A percentile compares a stretch with the other conserved stretches of the same genome.
phyloP scores from a whole-genome alignment of 2,888 invertebrate genomes.

The Amblyjoppa fuscipennis region DNA sequence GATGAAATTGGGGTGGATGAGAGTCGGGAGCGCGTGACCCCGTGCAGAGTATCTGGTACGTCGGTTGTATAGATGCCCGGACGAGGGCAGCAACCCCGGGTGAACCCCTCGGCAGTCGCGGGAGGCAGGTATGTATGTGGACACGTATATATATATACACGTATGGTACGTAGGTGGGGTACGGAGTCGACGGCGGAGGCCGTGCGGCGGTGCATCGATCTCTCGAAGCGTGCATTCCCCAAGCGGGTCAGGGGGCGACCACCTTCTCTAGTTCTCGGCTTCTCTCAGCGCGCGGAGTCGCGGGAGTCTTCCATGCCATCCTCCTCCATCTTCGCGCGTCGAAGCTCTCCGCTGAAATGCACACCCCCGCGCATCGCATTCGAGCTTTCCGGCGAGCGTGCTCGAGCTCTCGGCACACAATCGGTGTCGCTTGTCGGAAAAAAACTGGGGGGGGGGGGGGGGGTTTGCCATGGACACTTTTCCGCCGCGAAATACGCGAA shows the following conservation, averaged over 20 bases:
- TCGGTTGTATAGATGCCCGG: slow-evolving; percentile 77
- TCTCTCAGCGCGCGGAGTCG: slow-evolving; percentile 64
- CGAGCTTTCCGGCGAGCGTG: slow-evolving; percentile 5
- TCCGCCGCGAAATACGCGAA: slow-evolving; percentile 19
- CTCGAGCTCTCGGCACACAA: slow-evolving; percentile 22
- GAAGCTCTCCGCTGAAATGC: slow-evolving; percentile 16
- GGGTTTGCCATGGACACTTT: slow-evolving; percentile 54
- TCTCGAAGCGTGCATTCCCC: slow-evolving; percentile 77
- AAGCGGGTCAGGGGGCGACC: slow-evolving; percentile 82
- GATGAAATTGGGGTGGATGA: slow-evolving; percentile 23
- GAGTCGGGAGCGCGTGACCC: slow-evolving; percentile 30
- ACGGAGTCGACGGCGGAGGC: slow-evolving; percentile 64
- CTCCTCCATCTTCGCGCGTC: slow-evolving; percentile 65
- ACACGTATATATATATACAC: slow-evolving; percentile 17
- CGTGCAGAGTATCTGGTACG: slow-evolving; percentile 30
- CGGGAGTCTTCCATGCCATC: slow-evolving; percentile 69
- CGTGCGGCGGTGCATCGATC: slow-evolving; percentile 81
- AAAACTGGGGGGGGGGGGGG: slow-evolving; percentile 47
- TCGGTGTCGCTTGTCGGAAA: slow-evolving; percentile 12
- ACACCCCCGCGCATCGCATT: slow-evolving; percentile 10
- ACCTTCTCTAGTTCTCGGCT: slow-evolving; percentile 78
- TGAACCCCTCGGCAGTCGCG: slow-evolving; percentile 78
- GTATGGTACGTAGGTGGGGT: slow-evolving; percentile 71
- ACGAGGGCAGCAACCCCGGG: slow-evolving; percentile 84
- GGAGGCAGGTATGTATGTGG: slow-evolving; percentile 40